Percentiles rank a stretch among this genome's conserved stretches.
Evolutionary conservation across 64 coral and sea anemone genomes (phyloP).

Genomic region (Cladopsammia gracilis): DNA sequence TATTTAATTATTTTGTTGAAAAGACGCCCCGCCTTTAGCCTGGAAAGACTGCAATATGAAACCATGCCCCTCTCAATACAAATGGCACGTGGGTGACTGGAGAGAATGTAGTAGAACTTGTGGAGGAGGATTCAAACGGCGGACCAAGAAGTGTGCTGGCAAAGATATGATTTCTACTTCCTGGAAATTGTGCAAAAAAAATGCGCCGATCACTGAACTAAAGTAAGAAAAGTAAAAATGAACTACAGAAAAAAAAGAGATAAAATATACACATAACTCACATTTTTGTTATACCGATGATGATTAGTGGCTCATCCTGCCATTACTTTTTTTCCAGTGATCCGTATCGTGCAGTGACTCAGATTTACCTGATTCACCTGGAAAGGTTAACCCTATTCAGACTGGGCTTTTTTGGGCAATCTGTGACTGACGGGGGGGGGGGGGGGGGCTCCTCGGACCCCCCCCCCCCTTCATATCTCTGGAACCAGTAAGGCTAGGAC

Average conservation of each 20-base stretch:
- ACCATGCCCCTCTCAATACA: slow-evolving; percentile 84
- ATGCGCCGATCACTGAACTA: slow-evolving; percentile 48
- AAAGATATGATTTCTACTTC: slow-evolving; percentile 84
- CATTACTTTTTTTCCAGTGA: too few species aligned
- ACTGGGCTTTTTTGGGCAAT: too few species aligned
- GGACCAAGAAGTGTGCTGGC: slow-evolving; percentile 71
- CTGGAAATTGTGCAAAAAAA: slow-evolving; percentile 74
- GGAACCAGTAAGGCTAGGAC: too few species aligned
- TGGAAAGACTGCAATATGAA: slow-evolving; percentile 78
- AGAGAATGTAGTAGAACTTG: slow-evolving; percentile 79
- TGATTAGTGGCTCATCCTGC: too few species aligned
- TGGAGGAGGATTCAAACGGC: slow-evolving; percentile 66
- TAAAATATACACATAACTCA: too few species aligned
- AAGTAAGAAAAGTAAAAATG: slow-evolving; percentile 35
- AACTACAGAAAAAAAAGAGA: background rate
- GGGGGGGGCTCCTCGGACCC: too few species aligned
- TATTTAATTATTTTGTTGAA: background rate
- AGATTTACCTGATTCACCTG: too few species aligned
- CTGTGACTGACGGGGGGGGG: too few species aligned
- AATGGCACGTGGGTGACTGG: slow-evolving; percentile 80
- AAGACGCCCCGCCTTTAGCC: slow-evolving; percentile 69
- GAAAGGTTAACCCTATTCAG: too few species aligned
- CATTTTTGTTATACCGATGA: background rate
- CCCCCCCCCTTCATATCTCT: too few species aligned
- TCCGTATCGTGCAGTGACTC: too few species aligned